A percentile compares a stretch with the other conserved stretches of the same genome.
phyloP scores from a whole-genome alignment of 2,113 vertebrate species.

The Procavia capensis region DNA sequence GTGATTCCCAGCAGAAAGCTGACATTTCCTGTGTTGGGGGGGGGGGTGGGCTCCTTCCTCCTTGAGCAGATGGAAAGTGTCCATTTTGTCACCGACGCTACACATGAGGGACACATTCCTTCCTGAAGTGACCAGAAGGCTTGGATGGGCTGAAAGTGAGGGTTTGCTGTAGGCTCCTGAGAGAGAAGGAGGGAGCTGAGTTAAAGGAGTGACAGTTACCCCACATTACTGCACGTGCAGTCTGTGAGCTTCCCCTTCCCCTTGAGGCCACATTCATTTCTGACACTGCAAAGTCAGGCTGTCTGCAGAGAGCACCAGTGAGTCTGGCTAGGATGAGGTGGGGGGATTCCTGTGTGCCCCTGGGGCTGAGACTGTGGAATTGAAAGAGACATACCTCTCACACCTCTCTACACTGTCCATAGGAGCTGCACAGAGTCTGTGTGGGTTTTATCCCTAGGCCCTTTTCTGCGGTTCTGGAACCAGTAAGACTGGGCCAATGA shows the following conservation, averaged over 20 bases:
- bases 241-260: no score
- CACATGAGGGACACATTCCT: neutral
- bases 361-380: neutral
- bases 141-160: no score
- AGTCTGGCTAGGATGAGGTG: neutral
- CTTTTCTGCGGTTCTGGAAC: fast-evolving
- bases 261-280: neutral
- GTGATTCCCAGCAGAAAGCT: fast-evolving
- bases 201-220: no score
- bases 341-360: neutral
- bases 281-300: neutral
- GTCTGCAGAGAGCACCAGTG: fast-evolving
- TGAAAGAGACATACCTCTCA: fast-evolving
- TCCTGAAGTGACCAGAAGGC: neutral
- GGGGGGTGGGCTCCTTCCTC: fast-evolving
- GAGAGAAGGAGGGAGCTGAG: neutral
- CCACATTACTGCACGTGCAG: no score
- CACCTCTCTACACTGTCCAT: neutral
- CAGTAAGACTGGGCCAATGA: fast-evolving
- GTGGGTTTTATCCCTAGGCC: neutral
- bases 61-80: neutral
- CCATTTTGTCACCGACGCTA: fast-evolving
- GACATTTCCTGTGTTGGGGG: fast-evolving
- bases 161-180: no score
- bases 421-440: neutral